A percentile compares a stretch with the other conserved stretches of the same genome.
These are phyloP conservation scores for human (Homo sapiens) DNA, from an alignment of 2,113 vertebrate genomes.

Conservation along the genomic window DNA sequence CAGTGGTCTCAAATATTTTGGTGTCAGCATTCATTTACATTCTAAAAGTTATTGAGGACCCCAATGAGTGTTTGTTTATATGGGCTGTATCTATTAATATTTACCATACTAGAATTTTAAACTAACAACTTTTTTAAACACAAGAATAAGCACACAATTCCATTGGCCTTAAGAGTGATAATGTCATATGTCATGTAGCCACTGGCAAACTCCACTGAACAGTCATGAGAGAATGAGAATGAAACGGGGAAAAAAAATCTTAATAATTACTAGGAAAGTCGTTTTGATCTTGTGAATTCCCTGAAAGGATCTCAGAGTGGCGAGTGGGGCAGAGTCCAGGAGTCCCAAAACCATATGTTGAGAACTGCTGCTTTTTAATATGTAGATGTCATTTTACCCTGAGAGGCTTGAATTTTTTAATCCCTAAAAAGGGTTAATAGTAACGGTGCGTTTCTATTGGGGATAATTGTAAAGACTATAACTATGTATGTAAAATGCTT, in stretches of 20 bases:
- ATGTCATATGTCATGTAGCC: background rate
- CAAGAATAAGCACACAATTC: background rate
- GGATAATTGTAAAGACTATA: background rate
- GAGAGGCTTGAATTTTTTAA: background rate
- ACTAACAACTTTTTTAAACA: background rate
- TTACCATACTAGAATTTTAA: conserved; percentile 13
- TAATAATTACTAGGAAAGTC: background rate
- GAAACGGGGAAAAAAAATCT: background rate
- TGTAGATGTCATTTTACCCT: background rate
- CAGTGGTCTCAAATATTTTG: background rate
- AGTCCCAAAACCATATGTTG: background rate
- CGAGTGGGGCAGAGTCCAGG: accelerated
- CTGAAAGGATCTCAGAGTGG: background rate
- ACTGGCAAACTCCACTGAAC: background rate
- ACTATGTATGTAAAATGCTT: background rate
- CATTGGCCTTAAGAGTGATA: background rate
- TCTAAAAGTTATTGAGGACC: background rate
- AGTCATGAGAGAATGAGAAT: background rate
- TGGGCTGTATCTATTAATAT: background rate
- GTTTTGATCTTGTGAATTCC: background rate
- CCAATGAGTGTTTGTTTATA: background rate
- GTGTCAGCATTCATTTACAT: background rate
- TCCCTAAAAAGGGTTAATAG: background rate
- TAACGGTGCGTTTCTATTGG: background rate
- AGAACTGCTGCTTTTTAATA: background rate